phyloP scores from a whole-genome alignment of 2,113 vertebrate species.

The Mola mola region DNA sequence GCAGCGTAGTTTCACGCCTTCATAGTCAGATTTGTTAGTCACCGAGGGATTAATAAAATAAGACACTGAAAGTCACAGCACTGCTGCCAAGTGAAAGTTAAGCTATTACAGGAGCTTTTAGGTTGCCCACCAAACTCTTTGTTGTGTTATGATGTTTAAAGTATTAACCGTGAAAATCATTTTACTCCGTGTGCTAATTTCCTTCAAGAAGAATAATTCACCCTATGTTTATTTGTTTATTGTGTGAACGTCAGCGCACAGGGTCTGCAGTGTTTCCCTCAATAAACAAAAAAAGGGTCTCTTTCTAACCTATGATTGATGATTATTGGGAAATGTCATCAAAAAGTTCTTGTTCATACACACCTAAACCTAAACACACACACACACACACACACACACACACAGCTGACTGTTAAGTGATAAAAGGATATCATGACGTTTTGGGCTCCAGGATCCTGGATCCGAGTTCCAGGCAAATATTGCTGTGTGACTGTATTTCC shows the following conservation, averaged over 20 bases:
- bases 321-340: not conserved
- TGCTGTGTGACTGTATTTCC: not conserved
- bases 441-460: not conserved
- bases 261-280: no score
- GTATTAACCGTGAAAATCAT: no score
- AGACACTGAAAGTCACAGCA: not conserved
- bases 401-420: not conserved
- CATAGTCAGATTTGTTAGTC: not conserved
- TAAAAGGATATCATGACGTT: not conserved
- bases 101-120: conserved; percentile 2
- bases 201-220: no score
- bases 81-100: not conserved
- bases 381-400: no score
- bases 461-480: conserved; percentile 26
- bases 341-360: not conserved
- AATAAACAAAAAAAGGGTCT: no score
- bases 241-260: no score
- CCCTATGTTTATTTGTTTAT: no score
- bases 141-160: no score
- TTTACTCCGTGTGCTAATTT: no score
- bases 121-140: not conserved
- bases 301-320: no score
- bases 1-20: not conserved
- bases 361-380: no score
- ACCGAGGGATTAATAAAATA: no score